Base-by-base conservation (phyloP, 2,888 invertebrate species). In the Phalangium opilio region DNA sequence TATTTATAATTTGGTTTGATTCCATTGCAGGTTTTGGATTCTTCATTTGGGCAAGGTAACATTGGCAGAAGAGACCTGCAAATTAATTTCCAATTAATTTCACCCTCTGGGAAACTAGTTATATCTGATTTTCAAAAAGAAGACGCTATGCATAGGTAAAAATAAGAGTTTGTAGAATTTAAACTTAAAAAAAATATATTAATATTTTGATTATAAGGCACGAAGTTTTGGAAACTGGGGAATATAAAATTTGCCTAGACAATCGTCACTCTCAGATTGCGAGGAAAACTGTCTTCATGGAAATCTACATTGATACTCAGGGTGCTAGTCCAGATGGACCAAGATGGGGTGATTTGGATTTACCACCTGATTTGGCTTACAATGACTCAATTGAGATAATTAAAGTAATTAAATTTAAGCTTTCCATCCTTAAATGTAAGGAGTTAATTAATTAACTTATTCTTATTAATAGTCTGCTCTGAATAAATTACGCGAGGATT, bases 191-290 rank as follows among this genome's bases (percentile, higher is more conserved):
- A 27, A 4, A 27, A 7, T 7, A 27, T 8, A n/a, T n/a, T n/a
- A n/a, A n/a, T n/a, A n/a, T n/a, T n/a, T n/a, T n/a, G n/a, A n/a
- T n/a, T n/a, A n/a, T 27, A 7, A 70, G 69, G 3, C 68, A 77
- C 53, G 74, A 75, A 1, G 73, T 75, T 2, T 52, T 58, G 14
- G 50, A 57, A 17, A 69, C 74, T 5, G 89, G 87, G 0, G 84
- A 84, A 62, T 86, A 82, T 63, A 74, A 78, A 52, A 75, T 89
- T 59, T 90, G 90, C 61, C 85, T 89, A 60, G 89, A 89, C 63
- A 90, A 90, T 64, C 78, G 76, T 1, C 82, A 81, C 64, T 85
- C 84, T 63, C 68, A 77, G n/a, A 84, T 82, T 60, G 82, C 83
- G 55, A 69, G 74, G 12, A 90, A 90, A 63, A 79, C 83, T 0